A percentile compares a stretch with the other conserved stretches of the same genome.
phyloP scores from a whole-genome alignment of 2,113 vertebrate species.

The Cranoglanis bouderius region DNA sequence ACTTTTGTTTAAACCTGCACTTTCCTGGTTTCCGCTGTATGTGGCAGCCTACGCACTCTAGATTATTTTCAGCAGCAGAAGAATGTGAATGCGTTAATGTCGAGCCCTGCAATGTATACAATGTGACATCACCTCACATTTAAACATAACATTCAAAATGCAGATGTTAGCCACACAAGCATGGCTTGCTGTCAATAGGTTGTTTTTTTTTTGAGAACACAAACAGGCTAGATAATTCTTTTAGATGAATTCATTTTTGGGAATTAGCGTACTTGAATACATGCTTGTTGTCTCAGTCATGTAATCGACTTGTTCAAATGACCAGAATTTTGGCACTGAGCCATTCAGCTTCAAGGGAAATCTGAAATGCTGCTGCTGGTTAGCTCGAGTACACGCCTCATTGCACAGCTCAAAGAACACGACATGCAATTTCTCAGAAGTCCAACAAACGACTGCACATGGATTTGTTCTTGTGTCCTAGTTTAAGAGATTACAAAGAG shows the following conservation, averaged over 20 bases:
- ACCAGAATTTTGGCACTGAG: not conserved
- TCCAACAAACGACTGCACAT: not conserved
- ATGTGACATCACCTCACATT: not conserved
- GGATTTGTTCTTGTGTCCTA: not conserved
- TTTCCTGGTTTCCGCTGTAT: no score
- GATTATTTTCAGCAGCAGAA: no score
- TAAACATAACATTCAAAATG: not conserved
- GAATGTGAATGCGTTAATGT: no score
- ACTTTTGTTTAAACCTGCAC: no score
- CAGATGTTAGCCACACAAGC: not conserved
- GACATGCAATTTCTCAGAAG: not conserved
- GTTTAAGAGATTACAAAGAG: not conserved
- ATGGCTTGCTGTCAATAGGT: not conserved
- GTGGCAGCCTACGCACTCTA: no score
- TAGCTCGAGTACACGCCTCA: not conserved
- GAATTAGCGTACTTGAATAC: not conserved
- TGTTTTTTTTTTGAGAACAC: not conserved
- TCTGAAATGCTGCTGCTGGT: not conserved
- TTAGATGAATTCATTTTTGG: no score
- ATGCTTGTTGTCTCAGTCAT: not conserved
- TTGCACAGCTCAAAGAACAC: not conserved
- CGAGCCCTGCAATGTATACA: not conserved
- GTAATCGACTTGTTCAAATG: not conserved
- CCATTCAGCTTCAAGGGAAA: not conserved
- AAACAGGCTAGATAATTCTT: not conserved